Evolutionary conservation across 2,888 invertebrate genomes (phyloP).

Genomic region (Drosophila multiciliata): DNA sequence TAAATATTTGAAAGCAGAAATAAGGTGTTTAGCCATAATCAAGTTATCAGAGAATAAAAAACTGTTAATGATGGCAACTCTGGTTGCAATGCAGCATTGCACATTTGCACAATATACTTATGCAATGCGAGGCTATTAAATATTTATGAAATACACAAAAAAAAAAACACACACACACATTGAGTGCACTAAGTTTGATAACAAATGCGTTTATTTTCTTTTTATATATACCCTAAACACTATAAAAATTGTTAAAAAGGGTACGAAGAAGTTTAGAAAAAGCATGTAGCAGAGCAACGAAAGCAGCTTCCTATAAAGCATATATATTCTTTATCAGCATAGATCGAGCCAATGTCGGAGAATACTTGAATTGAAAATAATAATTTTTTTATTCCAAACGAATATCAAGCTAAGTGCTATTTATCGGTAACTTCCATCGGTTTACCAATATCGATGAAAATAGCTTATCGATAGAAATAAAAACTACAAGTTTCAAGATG

Average conservation of each 20-base stretch:
- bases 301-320: not conserved
- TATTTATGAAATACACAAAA: conserved; percentile 67
- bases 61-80: conserved; percentile 23
- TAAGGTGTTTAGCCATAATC: not conserved
- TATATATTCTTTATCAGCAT: not conserved
- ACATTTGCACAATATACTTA: conserved; percentile 43
- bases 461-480: too few relatives aligned
- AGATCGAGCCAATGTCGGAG: not conserved
- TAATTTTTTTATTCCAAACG: conserved; percentile 3
- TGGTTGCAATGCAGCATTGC: conserved; percentile 32
- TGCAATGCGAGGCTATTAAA: conserved; percentile 61
- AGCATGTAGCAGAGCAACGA: not conserved
- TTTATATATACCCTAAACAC: not conserved
- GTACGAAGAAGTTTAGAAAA: not conserved
- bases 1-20: conserved; percentile 41
- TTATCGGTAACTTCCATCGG: too few relatives aligned
- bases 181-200: conserved; percentile 19
- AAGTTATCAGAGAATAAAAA: not conserved
- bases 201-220: conserved; percentile 32
- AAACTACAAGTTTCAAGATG: not conserved
- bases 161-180: conserved; percentile 8
- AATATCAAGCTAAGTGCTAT: too few relatives aligned
- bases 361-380: too few relatives aligned
- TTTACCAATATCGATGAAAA: too few relatives aligned
- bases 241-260: not conserved